Conservation (phyloP, 1,140 invertebrate genomes). For the Panonychus citri region DNA sequence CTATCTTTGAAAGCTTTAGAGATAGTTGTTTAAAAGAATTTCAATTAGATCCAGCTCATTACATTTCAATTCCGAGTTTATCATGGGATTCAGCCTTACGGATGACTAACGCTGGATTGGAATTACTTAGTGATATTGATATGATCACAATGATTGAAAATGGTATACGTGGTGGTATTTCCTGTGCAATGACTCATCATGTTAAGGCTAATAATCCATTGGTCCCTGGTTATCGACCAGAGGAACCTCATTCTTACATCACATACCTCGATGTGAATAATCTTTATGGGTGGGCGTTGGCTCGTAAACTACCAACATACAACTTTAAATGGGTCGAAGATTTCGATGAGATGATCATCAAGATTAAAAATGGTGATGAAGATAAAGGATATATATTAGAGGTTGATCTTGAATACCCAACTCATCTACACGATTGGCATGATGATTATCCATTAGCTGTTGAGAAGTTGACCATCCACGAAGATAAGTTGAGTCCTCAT, state of each 20-base stretch:
- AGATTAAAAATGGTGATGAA: too few species aligned
- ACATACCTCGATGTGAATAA: neutral
- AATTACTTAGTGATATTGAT: neutral
- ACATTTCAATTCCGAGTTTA: neutral
- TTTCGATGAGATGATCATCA: too few species aligned
- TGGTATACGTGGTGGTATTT: conserved; percentile 2
- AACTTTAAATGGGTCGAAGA: too few species aligned
- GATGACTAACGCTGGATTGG: neutral
- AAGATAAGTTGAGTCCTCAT: too few species aligned
- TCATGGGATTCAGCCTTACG: neutral
- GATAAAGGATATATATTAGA: too few species aligned
- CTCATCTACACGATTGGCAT: too few species aligned
- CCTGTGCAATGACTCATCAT: neutral
- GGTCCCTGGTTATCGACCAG: neutral
- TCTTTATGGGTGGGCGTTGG: neutral
- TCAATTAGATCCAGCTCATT: neutral
- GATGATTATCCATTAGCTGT: too few species aligned
- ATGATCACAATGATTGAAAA: conserved; percentile 2
- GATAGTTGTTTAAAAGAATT: neutral
- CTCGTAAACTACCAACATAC: neutral
- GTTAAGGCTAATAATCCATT: neutral
- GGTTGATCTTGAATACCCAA: too few species aligned
- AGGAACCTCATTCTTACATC: neutral
- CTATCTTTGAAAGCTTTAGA: neutral
- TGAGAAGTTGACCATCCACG: too few species aligned